Percentiles rank a stretch among this genome's conserved stretches.
These are phyloP conservation scores for Stercorarius parasiticus DNA, from an alignment of 2,113 vertebrate species.

Conservation along the genomic window DNA sequence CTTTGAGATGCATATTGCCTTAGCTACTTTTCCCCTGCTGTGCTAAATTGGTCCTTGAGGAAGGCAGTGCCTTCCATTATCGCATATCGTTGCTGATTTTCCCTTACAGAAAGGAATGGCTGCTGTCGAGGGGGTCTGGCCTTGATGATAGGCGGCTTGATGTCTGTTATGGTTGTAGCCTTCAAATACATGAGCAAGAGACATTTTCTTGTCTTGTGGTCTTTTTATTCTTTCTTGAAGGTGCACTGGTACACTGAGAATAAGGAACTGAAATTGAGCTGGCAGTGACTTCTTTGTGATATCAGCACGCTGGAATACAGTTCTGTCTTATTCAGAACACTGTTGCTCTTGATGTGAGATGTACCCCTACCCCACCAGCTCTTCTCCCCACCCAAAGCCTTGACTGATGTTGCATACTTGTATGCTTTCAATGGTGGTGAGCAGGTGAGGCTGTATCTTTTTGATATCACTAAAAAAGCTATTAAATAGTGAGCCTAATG, in stretches of 20 bases:
- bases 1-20: slow-evolving; percentile 66
- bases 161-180: slow-evolving; percentile 29
- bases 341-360: background rate
- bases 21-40: slow-evolving; percentile 56
- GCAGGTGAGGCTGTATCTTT: background rate
- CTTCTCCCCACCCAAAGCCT: background rate
- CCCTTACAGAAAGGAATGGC: slow-evolving; percentile 26
- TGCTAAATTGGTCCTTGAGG: slow-evolving; percentile 70
- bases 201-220: slow-evolving; percentile 17
- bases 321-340: background rate
- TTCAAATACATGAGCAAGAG: slow-evolving; percentile 20
- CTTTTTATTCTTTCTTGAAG: slow-evolving; percentile 31
- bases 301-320: background rate
- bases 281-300: background rate
- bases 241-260: background rate
- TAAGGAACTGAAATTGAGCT: background rate
- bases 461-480: background rate
- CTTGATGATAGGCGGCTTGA: slow-evolving; percentile 10
- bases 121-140: slow-evolving; percentile 31
- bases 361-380: background rate
- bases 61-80: slow-evolving; percentile 66
- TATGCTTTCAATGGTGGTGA: background rate
- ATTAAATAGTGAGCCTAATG: background rate
- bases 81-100: slow-evolving; percentile 29
- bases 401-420: background rate